Conservation (phyloP, 1,140 invertebrate species). For the Tetragonula clypearis region DNA sequence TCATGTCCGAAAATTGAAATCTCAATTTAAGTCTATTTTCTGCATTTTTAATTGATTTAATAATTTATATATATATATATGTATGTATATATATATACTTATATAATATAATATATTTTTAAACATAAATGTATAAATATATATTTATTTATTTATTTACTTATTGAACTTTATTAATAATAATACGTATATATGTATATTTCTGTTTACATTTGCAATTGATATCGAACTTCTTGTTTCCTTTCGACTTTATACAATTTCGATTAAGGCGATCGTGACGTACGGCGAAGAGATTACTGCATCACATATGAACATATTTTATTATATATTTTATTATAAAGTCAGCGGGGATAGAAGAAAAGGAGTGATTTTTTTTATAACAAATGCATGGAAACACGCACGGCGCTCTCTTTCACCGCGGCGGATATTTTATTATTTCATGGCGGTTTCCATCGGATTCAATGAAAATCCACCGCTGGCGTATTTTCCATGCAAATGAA, state of each 20-base stretch:
- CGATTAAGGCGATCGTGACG: neutral
- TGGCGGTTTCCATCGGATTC: neutral
- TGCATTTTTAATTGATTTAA: too few species aligned
- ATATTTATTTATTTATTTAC: too few species aligned
- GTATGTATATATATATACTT: too few species aligned
- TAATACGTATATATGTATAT: too few species aligned
- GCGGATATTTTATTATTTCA: neutral
- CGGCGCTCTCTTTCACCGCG: neutral
- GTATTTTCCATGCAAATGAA: conserved; percentile 3
- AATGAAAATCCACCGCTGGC: neutral
- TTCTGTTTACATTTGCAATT: neutral
- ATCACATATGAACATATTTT: neutral
- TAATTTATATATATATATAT: too few species aligned
- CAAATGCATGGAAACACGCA: neutral
- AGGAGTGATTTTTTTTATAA: neutral
- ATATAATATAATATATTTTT: too few species aligned
- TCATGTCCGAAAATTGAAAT: too few species aligned
- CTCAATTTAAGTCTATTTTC: too few species aligned
- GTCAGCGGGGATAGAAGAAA: neutral
- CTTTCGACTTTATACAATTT: neutral
- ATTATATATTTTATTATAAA: neutral
- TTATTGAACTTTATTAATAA: too few species aligned
- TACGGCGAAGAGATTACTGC: neutral
- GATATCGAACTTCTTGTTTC: neutral
- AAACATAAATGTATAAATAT: too few species aligned